A percentile compares a stretch with the other conserved stretches of the same genome.
Conservation (phyloP, 2,888 invertebrate genomes). For the Torymus texanus region DNA sequence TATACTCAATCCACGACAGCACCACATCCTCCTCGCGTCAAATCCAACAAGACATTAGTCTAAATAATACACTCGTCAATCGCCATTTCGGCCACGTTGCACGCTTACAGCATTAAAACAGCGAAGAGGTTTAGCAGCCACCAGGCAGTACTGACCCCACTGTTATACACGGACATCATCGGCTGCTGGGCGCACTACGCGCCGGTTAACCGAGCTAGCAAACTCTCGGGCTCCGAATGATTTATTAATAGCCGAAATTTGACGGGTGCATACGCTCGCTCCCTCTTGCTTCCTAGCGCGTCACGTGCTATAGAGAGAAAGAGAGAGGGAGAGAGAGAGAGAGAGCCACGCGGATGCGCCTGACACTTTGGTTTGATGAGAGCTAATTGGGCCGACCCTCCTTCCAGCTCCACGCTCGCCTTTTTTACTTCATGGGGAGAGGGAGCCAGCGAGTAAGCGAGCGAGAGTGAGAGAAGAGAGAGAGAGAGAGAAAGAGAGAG, state of each 20-base stretch:
- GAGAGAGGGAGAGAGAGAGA: conserved; percentile 50
- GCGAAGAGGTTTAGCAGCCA: too few relatives aligned
- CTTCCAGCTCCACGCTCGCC: neutral
- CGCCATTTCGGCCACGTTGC: too few relatives aligned
- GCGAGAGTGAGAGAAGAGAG: neutral
- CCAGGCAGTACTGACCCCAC: too few relatives aligned
- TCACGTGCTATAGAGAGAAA: too few relatives aligned
- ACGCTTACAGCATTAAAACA: too few relatives aligned
- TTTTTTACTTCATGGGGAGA: conserved; percentile 14
- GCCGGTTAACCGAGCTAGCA: conserved; percentile 25
- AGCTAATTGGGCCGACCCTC: conserved; percentile 59
- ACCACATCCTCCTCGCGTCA: too few relatives aligned
- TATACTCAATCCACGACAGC: too few relatives aligned
- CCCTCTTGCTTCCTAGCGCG: neutral
- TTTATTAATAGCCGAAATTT: conserved; percentile 66
- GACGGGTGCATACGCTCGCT: conserved; percentile 48
- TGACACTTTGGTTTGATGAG: conserved; percentile 62
- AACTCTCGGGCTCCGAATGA: conserved; percentile 59
- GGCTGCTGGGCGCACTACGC: neutral
- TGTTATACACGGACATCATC: too few relatives aligned
- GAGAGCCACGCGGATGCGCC: conserved; percentile 60
- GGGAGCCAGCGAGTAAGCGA: neutral
- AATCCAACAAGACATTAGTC: too few relatives aligned
- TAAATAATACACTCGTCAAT: too few relatives aligned
- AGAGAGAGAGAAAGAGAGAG: neutral